These are phyloP conservation scores for Thamnaconus septentrionalis DNA, from an alignment of 2,113 vertebrate genomes.

Conservation along the genomic window DNA sequence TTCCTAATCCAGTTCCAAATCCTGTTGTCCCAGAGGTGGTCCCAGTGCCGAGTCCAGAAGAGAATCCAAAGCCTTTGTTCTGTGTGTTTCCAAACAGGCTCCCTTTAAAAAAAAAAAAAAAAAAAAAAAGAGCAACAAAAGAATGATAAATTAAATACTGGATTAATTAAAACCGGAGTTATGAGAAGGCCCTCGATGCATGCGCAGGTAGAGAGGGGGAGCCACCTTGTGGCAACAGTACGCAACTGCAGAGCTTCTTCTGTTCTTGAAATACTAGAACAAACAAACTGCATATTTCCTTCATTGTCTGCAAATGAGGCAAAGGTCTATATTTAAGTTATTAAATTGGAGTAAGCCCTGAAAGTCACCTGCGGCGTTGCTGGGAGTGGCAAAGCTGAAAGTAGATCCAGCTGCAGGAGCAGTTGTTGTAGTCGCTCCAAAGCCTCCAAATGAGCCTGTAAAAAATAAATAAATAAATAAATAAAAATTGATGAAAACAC, in stretches of 20 bases:
- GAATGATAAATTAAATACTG: no score
- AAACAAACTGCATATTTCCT: not conserved
- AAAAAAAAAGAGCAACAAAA: not conserved
- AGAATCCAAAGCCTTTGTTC: conserved; percentile 96
- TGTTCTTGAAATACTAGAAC: not conserved
- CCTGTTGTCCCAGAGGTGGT: conserved; percentile 77
- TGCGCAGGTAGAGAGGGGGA: not conserved
- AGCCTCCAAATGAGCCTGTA: conserved; percentile 89
- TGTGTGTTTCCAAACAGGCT: conserved; percentile 89
- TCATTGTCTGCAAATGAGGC: not conserved
- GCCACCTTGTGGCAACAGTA: not conserved
- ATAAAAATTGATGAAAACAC: not conserved
- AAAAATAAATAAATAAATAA: conserved; percentile 11
- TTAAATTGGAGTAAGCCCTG: not conserved
- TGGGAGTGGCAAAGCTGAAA: conserved; percentile 88
- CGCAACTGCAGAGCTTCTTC: not conserved
- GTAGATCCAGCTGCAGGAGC: conserved; percentile 76
- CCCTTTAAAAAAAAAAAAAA: conserved; percentile 47
- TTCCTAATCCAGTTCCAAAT: conserved; percentile 85
- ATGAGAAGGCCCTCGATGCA: not conserved
- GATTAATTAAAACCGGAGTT: no score
- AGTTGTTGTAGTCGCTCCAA: conserved; percentile 85
- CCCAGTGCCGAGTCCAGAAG: conserved; percentile 83
- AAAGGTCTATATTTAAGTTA: not conserved
- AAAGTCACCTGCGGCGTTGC: conserved; percentile 80